Evolutionary conservation across 2,888 invertebrate genomes (phyloP).

Genomic region (Nomada goodeniana): DNA sequence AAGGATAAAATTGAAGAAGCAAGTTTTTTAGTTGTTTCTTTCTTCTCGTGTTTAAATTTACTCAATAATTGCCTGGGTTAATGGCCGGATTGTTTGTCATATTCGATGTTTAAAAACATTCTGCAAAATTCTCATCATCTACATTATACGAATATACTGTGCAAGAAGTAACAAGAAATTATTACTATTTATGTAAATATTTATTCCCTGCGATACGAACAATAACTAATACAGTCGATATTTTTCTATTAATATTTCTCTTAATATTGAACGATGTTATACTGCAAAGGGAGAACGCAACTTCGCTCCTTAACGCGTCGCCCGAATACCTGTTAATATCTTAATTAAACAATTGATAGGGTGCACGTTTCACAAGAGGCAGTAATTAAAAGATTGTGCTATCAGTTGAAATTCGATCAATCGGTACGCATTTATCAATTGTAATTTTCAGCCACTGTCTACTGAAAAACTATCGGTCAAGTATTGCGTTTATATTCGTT

Average conservation of each 20-base stretch:
- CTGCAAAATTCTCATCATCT: neutral
- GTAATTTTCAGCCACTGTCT: neutral
- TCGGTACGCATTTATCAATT: neutral
- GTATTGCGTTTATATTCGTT: conserved; percentile 1
- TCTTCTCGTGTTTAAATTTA: neutral
- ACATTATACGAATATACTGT: too few relatives aligned
- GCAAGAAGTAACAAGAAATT: too few relatives aligned
- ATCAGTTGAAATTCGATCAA: neutral
- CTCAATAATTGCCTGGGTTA: too few relatives aligned
- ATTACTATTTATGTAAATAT: too few relatives aligned
- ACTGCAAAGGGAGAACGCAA: neutral
- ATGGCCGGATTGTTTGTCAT: neutral
- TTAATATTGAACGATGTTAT: too few relatives aligned
- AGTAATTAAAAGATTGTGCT: conserved; percentile 44
- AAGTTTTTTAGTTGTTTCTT: neutral
- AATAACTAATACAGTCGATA: too few relatives aligned
- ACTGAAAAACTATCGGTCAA: neutral
- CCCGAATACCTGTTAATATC: neutral
- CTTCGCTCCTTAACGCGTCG: neutral
- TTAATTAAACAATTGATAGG: conserved; percentile 20
- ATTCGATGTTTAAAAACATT: neutral
- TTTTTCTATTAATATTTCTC: too few relatives aligned
- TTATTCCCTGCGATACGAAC: too few relatives aligned
- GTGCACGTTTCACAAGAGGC: neutral
- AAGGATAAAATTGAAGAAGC: conserved; percentile 34